Evolutionary conservation across 2,888 invertebrate genomes (phyloP).

Genomic region (Abrostola triplasia): DNA sequence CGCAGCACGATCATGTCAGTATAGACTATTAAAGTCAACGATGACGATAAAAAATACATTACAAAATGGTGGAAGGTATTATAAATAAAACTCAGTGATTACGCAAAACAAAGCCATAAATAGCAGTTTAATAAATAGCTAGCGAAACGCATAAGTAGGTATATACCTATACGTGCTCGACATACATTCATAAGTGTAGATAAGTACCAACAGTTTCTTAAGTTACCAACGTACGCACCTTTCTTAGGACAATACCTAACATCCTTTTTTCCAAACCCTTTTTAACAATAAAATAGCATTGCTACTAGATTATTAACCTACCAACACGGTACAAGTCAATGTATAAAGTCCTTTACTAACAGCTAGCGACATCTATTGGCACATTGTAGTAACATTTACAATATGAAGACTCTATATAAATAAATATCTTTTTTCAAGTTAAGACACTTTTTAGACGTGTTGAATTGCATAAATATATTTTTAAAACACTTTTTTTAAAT

Average conservation of each 20-base stretch:
- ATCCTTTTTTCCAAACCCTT: too few relatives aligned
- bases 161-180: constrained; percentile 29
- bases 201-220: not conserved
- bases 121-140: constrained; percentile 57
- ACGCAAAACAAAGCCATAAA: constrained; percentile 65
- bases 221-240: not conserved
- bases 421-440: constrained; percentile 9
- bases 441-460: constrained; percentile 48
- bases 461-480: not conserved
- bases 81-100: constrained; percentile 45
- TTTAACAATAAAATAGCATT: too few relatives aligned
- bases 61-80: not conserved
- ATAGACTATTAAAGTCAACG: too few relatives aligned
- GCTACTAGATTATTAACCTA: too few relatives aligned
- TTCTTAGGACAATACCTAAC: too few relatives aligned
- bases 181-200: constrained; percentile 30
- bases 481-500: not conserved
- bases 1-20: too few relatives aligned
- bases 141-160: constrained; percentile 40
- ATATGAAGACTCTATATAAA: constrained; percentile 4
- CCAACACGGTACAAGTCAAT: too few relatives aligned
- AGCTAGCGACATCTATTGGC: constrained; percentile 45
- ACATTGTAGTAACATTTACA: constrained; percentile 28
- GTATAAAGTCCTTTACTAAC: too few relatives aligned
- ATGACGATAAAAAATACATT: too few relatives aligned